phyloP scores from a whole-genome alignment of 2,888 invertebrate species.

The Falcaria lacertinaria region DNA sequence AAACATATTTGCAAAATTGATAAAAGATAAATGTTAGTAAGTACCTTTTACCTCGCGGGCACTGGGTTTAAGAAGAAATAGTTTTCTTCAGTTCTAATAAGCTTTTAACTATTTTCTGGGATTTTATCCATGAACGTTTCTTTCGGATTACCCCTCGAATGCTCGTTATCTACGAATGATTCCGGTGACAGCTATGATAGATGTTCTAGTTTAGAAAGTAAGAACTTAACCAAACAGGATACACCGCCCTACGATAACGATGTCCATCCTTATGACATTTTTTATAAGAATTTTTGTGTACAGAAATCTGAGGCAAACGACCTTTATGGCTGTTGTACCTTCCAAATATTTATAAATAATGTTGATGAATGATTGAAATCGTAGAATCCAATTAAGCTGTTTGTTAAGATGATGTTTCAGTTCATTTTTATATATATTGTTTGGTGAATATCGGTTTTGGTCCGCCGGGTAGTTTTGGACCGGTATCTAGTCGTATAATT shows the following conservation, averaged over 20 bases:
- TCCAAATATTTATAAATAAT: conserved; percentile 8
- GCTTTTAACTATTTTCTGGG: too few relatives aligned
- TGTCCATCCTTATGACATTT: conserved; percentile 48
- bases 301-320: conserved; percentile 37
- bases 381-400: conserved; percentile 2
- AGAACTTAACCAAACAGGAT: conserved; percentile 63
- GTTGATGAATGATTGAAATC: conserved; percentile 1
- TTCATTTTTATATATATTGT: neutral
- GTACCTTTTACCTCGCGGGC: too few relatives aligned
- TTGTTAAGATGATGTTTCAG: neutral
- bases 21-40: too few relatives aligned
- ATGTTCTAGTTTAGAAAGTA: conserved; percentile 62
- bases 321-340: conserved; percentile 18
- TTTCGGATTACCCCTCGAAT: conserved; percentile 22
- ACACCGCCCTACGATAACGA: conserved; percentile 58
- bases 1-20: too few relatives aligned
- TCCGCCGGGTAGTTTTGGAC: neutral
- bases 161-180: conserved; percentile 53
- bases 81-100: too few relatives aligned
- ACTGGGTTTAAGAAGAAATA: too few relatives aligned
- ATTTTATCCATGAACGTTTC: neutral
- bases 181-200: conserved; percentile 68
- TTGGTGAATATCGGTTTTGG: too few relatives aligned
- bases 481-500: neutral
- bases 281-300: conserved; percentile 33